Evolutionary conservation across 2,113 vertebrate genomes (phyloP), one percentile per base, ranked within the genome.

Genomic region (Willisornis vidua): DNA sequence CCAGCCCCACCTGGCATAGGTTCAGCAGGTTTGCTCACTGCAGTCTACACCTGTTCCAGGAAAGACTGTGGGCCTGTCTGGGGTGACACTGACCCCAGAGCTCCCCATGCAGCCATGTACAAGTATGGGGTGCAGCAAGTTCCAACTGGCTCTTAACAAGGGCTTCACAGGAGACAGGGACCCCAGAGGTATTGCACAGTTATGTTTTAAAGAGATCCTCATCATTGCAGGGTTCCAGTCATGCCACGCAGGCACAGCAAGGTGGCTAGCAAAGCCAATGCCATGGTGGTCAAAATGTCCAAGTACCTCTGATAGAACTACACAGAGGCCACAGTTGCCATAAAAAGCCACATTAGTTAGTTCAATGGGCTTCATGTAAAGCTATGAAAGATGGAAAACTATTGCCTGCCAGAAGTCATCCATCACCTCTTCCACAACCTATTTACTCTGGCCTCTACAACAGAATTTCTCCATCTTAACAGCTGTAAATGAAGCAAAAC

Each of bases 1-100:
- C 39, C 0, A 35, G 15, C 26, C 1, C 17, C 39, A 37, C 19
- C 0, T 48, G 48, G 49, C 17, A 25, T 19, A 16, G 0, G 3
- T 49, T 37, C 57, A 62, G n/a, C 35, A 46, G 29, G 24, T 58
- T 76, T 83, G 39, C 24, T 77, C 37, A 13, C 2, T 57, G 20
- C 29, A 68, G 33, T 10, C 46, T n/a, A 28, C n/a, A 75, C 23
- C 72, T 18, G 6, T 12, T n/a, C 71, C 43, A 39, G 31, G 35
- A 48, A 88, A 73, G 19, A 81, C 6, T 1, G 1, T 2, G 17
- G 51, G 19, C 33, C 61, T 63, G 6, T 19, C 61, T 28, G 20
- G 35, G 37, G 5, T 51, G 18, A 65, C 25, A 23, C 22, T n/a
- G 9, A 33, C 9, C 25, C 49, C 65, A 57, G 41, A 7, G 8